Conservation (phyloP, 2,113 vertebrate species). For the Callithrix jacchus region DNA sequence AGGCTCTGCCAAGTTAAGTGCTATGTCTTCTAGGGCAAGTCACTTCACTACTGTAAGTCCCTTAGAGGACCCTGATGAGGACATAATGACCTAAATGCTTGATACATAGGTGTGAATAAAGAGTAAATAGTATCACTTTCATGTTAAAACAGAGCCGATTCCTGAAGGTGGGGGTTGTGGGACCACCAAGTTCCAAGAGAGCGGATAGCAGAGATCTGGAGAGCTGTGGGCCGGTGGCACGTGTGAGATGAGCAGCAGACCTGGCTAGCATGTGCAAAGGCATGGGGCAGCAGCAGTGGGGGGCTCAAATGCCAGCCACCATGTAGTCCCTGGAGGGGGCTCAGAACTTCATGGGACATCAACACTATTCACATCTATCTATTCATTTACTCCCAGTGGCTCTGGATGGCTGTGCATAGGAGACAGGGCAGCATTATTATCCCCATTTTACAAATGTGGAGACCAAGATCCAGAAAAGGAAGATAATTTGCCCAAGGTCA, state of each 20-base stretch:
- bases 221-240: neutral
- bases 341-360: neutral
- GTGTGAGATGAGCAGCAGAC: neutral
- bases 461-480: neutral
- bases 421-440: neutral
- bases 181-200: neutral
- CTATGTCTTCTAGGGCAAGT: fast-evolving
- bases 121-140: neutral
- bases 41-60: neutral
- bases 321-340: neutral
- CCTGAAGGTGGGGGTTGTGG: neutral
- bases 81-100: neutral
- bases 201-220: no score
- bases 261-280: neutral
- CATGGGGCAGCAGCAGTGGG: neutral
- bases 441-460: neutral
- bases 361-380: neutral
- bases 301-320: neutral
- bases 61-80: neutral
- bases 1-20: neutral
- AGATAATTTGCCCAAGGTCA: neutral
- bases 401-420: neutral
- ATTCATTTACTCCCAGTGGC: neutral
- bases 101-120: neutral
- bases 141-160: neutral